Evolutionary conservation across 2,888 invertebrate genomes (phyloP).

Genomic region (Empis livida): DNA sequence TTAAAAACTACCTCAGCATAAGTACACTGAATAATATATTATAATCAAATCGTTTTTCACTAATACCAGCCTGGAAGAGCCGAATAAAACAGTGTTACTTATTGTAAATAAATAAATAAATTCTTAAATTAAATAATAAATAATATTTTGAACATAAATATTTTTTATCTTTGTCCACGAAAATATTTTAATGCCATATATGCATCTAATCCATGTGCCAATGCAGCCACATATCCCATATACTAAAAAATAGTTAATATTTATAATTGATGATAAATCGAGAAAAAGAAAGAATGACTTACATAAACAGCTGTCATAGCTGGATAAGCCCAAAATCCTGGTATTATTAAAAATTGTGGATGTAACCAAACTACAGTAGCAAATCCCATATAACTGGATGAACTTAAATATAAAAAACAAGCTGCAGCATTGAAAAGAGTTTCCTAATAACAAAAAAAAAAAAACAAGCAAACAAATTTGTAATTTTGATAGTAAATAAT

Average conservation of each 20-base stretch:
- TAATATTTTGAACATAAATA: background rate
- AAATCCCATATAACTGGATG: conserved; percentile 67
- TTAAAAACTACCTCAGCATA: too few relatives aligned
- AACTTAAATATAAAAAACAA: conserved; percentile 62
- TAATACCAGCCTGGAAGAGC: too few relatives aligned
- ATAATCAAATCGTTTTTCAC: too few relatives aligned
- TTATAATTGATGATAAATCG: background rate
- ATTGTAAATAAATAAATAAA: too few relatives aligned
- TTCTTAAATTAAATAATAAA: too few relatives aligned
- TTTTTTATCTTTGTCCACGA: conserved; percentile 43
- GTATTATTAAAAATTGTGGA: conserved; percentile 55
- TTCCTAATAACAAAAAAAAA: conserved; percentile 47
- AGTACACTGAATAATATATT: too few relatives aligned
- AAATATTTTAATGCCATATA: conserved; percentile 60
- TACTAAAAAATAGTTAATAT: conserved; percentile 46
- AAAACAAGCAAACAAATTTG: background rate
- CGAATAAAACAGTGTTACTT: too few relatives aligned
- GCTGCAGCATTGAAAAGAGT: conserved; percentile 64
- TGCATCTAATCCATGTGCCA: conserved; percentile 66
- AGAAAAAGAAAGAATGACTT: conserved; percentile 35
- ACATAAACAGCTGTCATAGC: conserved; percentile 81
- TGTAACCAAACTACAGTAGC: conserved; percentile 65
- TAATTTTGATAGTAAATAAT: too few relatives aligned
- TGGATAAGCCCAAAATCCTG: conserved; percentile 74
- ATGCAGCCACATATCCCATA: conserved; percentile 60